Conservation (phyloP, 2,113 vertebrate genomes). For the Sinocyclocheilus anophthalmus region DNA sequence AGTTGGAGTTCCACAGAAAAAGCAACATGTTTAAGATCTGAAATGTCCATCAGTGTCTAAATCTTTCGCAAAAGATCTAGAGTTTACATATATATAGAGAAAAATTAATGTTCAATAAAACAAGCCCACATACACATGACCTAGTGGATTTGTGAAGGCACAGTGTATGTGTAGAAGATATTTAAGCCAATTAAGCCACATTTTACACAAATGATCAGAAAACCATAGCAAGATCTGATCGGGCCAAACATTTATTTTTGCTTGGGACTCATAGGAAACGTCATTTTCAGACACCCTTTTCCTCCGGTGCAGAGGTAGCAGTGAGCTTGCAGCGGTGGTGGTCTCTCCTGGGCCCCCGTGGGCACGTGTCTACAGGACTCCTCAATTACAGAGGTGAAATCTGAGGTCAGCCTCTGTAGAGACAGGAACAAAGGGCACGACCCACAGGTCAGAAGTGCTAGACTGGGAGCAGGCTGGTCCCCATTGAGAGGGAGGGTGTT, state of each 20-base stretch:
- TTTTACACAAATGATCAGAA: background rate
- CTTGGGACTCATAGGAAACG: background rate
- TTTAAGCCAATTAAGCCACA: background rate
- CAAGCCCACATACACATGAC: slow-evolving; percentile 61
- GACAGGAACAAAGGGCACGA: slow-evolving; percentile 88
- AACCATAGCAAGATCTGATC: background rate
- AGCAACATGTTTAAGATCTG: background rate
- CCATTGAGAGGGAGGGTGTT: slow-evolving; percentile 80
- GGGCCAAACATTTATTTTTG: background rate
- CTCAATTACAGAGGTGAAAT: slow-evolving; percentile 87
- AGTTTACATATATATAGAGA: background rate
- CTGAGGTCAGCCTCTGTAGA: slow-evolving; percentile 85
- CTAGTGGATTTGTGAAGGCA: background rate
- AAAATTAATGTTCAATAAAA: slow-evolving; percentile 48
- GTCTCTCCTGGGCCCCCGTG: slow-evolving; percentile 72
- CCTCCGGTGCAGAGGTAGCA: background rate
- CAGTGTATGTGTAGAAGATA: background rate
- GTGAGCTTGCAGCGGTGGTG: slow-evolving; percentile 59
- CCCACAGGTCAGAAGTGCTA: slow-evolving; percentile 87
- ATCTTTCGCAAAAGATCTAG: background rate
- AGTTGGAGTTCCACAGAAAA: background rate
- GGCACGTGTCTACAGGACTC: slow-evolving; percentile 88
- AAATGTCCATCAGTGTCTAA: background rate
- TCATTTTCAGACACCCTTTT: slow-evolving; percentile 35
- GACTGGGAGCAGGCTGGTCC: slow-evolving; percentile 81